Percentiles rank a stretch among this genome's conserved stretches.
Evolutionary conservation across 2,797 vertebrate species (phyloP).

Genomic region (Halcyon leucocephala): DNA sequence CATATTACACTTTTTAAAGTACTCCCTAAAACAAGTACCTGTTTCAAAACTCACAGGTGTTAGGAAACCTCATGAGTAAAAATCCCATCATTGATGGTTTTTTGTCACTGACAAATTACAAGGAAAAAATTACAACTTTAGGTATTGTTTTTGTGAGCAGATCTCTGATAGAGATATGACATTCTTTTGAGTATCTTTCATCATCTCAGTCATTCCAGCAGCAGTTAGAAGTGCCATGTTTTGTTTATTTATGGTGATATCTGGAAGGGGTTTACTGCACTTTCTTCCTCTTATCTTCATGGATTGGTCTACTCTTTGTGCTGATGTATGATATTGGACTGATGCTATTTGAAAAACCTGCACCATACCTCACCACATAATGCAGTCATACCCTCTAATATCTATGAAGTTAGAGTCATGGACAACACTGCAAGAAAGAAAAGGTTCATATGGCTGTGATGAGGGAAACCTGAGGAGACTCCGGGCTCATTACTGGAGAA

Average conservation of each 20-base stretch:
- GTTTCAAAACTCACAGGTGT: background rate
- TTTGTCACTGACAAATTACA: background rate
- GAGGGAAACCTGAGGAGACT: background rate
- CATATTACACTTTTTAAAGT: background rate
- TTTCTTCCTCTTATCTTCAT: background rate
- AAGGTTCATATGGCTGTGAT: background rate
- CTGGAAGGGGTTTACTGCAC: background rate
- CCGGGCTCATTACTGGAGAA: fast-evolving
- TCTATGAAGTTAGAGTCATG: background rate
- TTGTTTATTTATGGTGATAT: background rate
- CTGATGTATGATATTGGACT: background rate
- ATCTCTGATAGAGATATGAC: background rate
- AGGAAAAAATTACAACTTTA: background rate
- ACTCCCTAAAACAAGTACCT: background rate
- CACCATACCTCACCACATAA: background rate
- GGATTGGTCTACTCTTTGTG: background rate
- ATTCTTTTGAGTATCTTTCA: background rate
- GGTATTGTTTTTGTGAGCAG: background rate
- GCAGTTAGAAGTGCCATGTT: background rate
- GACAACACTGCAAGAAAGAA: background rate
- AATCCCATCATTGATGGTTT: background rate
- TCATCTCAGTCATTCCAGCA: background rate
- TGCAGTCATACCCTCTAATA: background rate
- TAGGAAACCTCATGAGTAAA: background rate
- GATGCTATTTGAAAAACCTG: background rate